Evolutionary conservation across 1,140 invertebrate genomes (phyloP).

Genomic region (Drosophila grimshawi): DNA sequence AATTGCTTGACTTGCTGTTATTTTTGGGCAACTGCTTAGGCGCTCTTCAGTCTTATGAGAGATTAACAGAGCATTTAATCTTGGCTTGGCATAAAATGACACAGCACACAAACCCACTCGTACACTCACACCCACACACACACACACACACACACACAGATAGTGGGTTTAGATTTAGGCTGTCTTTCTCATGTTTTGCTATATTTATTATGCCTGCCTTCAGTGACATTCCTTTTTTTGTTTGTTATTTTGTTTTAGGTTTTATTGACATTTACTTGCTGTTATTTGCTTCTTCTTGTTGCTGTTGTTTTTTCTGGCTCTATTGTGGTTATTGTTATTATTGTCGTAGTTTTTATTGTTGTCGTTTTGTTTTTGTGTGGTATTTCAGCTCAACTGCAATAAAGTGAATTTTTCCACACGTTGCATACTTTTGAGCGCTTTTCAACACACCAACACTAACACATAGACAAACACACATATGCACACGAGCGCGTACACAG

Average conservation of each 20-base stretch:
- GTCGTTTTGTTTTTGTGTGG: slow-evolving; percentile 35
- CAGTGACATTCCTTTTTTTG: slow-evolving; percentile 7
- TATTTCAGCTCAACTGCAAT: slow-evolving; percentile 72
- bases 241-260: slow-evolving; percentile 25
- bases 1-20: slow-evolving; percentile 49
- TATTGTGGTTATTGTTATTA: slow-evolving; percentile 62
- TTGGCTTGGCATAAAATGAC: slow-evolving; percentile 62
- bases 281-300: slow-evolving; percentile 39
- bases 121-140: slow-evolving; percentile 16
- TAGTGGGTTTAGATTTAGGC: slow-evolving; percentile 27
- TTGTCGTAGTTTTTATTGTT: slow-evolving; percentile 55
- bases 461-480: slow-evolving; percentile 10
- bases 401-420: slow-evolving; percentile 74
- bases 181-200: slow-evolving; percentile 28
- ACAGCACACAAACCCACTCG: slow-evolving; percentile 48
- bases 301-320: slow-evolving; percentile 21
- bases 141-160: slow-evolving; percentile 18
- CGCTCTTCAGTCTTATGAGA: slow-evolving; percentile 48
- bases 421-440: slow-evolving; percentile 77
- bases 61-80: slow-evolving; percentile 79
- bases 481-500: slow-evolving; percentile 20
- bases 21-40: slow-evolving; percentile 44
- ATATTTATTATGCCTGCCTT: slow-evolving; percentile 29
- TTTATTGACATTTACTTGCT: slow-evolving; percentile 81
- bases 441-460: slow-evolving; percentile 36